Conservation (phyloP, 1,140 invertebrate species). For the Bombus vancouverensis region DNA sequence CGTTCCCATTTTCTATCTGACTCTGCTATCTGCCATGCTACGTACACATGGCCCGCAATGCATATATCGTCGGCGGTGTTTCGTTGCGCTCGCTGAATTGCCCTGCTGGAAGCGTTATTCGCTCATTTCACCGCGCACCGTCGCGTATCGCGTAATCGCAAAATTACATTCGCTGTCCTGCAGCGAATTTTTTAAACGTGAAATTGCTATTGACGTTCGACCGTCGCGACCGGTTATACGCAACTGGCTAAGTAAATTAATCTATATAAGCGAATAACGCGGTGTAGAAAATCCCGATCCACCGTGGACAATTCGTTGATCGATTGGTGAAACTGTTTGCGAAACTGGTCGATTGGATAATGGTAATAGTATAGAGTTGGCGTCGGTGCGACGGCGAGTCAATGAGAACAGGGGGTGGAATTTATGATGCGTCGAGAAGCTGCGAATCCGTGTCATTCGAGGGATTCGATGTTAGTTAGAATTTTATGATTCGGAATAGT, state of each 20-base stretch:
- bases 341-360: conserved; percentile 7
- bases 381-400: neutral
- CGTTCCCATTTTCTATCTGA: conserved; percentile 42
- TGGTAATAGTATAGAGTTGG: too few species aligned
- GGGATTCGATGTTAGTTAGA: too few species aligned
- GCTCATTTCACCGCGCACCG: conserved; percentile 38
- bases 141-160: conserved; percentile 42
- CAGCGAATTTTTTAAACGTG: conserved; percentile 28
- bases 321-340: neutral
- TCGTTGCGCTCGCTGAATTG: conserved; percentile 33
- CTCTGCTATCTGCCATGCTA: conserved; percentile 7
- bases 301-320: neutral
- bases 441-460: neutral
- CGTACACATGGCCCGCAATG: neutral
- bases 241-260: conserved; percentile 34
- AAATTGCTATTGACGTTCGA: conserved; percentile 37
- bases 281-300: neutral
- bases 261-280: conserved; percentile 23
- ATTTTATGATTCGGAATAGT: neutral
- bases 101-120: conserved; percentile 35
- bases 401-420: neutral
- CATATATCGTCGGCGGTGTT: conserved; percentile 5
- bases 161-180: conserved; percentile 41
- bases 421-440: neutral
- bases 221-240: neutral